A percentile compares a stretch with the other conserved stretches of the same genome.
These are phyloP conservation scores for Cyphomyrmex costatus DNA, from an alignment of 1,140 invertebrate genomes.

Conservation along the genomic window DNA sequence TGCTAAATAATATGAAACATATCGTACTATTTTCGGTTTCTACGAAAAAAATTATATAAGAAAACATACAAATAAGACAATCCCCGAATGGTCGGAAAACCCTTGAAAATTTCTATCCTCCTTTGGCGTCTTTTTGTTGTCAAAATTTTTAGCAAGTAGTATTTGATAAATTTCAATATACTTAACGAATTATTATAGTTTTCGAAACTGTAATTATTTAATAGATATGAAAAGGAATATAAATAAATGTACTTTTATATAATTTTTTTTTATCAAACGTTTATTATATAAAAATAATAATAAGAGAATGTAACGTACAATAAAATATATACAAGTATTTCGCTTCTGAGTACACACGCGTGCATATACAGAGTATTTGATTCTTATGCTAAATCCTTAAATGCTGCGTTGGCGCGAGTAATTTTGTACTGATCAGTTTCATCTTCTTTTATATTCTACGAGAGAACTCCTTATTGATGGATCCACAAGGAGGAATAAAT, in stretches of 20 bases:
- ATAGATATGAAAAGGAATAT: conserved; percentile 16
- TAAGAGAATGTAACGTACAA: conserved; percentile 50
- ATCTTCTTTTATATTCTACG: not conserved
- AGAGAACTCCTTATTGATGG: conserved; percentile 10
- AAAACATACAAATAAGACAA: too few relatives aligned
- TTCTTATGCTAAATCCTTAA: conserved; percentile 62
- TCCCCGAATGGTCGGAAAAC: too few relatives aligned
- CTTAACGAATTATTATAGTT: too few relatives aligned
- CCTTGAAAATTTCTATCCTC: too few relatives aligned
- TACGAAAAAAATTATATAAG: too few relatives aligned
- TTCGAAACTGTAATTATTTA: not conserved
- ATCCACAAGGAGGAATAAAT: not conserved
- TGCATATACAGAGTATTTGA: conserved; percentile 64
- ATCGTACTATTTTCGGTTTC: too few relatives aligned
- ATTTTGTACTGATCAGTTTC: conserved; percentile 60
- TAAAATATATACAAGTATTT: conserved; percentile 69
- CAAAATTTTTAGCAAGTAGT: too few relatives aligned
- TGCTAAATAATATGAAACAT: too few relatives aligned
- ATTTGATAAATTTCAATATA: too few relatives aligned
- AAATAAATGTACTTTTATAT: not conserved
- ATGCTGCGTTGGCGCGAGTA: conserved; percentile 38
- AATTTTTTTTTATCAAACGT: conserved; percentile 59
- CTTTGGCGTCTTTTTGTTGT: too few relatives aligned
- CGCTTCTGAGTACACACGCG: conserved; percentile 37
- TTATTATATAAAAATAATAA: conserved; percentile 72